These are phyloP conservation scores for Xanthorhoe designata DNA, from an alignment of 2,888 invertebrate species.

Conservation along the genomic window DNA sequence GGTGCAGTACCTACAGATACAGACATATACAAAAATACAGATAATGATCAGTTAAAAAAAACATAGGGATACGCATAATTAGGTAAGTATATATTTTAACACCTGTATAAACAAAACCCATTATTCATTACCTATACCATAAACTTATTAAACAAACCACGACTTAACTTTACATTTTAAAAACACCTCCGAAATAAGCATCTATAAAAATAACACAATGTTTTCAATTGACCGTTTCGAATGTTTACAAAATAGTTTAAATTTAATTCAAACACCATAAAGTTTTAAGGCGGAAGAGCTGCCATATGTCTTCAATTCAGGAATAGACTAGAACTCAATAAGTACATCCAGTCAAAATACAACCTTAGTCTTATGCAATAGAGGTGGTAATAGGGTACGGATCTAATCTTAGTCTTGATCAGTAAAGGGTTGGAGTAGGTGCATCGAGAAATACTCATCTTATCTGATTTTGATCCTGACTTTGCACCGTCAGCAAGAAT, in stretches of 20 bases:
- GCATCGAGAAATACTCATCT: not conserved
- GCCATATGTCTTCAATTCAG: slow-evolving; percentile 63
- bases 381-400: slow-evolving; percentile 6
- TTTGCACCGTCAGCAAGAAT: not conserved
- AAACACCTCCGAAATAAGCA: slow-evolving; percentile 14
- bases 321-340: slow-evolving; percentile 71
- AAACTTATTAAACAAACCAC: slow-evolving; percentile 24
- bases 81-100: slow-evolving; percentile 5
- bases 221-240: slow-evolving; percentile 21
- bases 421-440: slow-evolving; percentile 11
- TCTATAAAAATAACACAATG: slow-evolving; percentile 14
- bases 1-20: too few species aligned
- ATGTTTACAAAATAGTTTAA: slow-evolving; percentile 45
- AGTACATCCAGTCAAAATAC: slow-evolving; percentile 13
- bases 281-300: slow-evolving; percentile 58
- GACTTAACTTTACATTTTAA: slow-evolving; percentile 15
- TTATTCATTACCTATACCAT: slow-evolving; percentile 2
- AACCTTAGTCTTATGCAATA: slow-evolving; percentile 23
- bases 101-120: slow-evolving; percentile 6
- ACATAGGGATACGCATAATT: not conserved
- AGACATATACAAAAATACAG: too few species aligned
- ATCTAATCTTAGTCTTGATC: not conserved
- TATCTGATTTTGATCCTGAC: not conserved
- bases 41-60: too few species aligned
- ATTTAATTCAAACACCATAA: slow-evolving; percentile 52